Evolutionary conservation across 2,797 vertebrate genomes (phyloP).

Genomic region (Carapus acus): DNA sequence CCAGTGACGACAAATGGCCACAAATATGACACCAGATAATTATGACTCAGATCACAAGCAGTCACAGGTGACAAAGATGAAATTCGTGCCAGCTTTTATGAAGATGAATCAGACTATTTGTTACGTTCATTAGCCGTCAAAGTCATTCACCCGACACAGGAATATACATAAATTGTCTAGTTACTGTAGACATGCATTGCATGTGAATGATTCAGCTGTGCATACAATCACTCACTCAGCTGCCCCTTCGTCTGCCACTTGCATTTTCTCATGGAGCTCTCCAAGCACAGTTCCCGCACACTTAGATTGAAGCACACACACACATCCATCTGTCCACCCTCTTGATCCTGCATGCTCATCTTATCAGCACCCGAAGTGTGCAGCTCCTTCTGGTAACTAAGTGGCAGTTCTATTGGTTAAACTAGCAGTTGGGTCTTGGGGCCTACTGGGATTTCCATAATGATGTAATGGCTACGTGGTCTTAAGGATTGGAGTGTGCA

Average conservation of each 20-base stretch:
- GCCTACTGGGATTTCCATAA: slow-evolving; percentile 52
- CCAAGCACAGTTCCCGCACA: slow-evolving; percentile 17
- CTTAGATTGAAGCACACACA: neutral
- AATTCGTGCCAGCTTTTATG: slow-evolving; percentile 48
- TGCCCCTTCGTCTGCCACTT: slow-evolving; percentile 20
- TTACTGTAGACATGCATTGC: slow-evolving; percentile 20
- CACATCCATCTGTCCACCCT: slow-evolving; percentile 12
- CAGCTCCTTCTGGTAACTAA: slow-evolving; percentile 52
- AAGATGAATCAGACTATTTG: slow-evolving; percentile 52
- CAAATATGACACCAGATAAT: slow-evolving; percentile 21
- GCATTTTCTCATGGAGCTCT: slow-evolving; percentile 35
- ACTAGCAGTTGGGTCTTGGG: slow-evolving; percentile 51
- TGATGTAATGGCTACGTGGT: slow-evolving; percentile 53
- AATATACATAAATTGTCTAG: slow-evolving; percentile 49
- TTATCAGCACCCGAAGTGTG: slow-evolving; percentile 48
- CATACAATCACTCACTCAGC: slow-evolving; percentile 23
- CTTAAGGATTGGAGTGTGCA: slow-evolving; percentile 47
- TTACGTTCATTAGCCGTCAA: slow-evolving; percentile 38
- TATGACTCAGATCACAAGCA: slow-evolving; percentile 22
- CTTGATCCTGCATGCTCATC: slow-evolving; percentile 23
- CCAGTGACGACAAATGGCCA: slow-evolving; percentile 2
- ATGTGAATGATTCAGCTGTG: slow-evolving; percentile 9
- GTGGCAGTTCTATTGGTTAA: slow-evolving; percentile 59
- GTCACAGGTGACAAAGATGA: slow-evolving; percentile 36
- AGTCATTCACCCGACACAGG: slow-evolving; percentile 53